Conservation (phyloP, 2,113 vertebrate genomes). For the Numenius arquata region DNA sequence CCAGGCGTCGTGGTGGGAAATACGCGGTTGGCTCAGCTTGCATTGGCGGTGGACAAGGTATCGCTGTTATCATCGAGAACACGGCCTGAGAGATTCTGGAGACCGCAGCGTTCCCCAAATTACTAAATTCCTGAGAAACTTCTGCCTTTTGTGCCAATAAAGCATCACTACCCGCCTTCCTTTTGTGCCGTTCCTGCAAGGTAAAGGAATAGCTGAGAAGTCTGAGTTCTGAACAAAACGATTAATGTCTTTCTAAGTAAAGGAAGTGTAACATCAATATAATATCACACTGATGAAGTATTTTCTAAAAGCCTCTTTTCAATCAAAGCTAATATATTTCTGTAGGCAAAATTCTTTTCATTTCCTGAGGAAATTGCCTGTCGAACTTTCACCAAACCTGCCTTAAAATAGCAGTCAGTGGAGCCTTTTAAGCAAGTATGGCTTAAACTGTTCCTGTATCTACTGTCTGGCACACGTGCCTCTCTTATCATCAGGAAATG, state of each 20-base stretch:
- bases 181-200: background rate
- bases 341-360: background rate
- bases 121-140: background rate
- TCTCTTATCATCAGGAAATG: background rate
- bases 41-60: slow-evolving; percentile 95
- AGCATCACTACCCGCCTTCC: background rate
- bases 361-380: slow-evolving; percentile 16
- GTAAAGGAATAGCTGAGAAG: background rate
- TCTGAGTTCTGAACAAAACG: background rate
- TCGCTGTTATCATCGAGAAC: slow-evolving; percentile 89
- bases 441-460: background rate
- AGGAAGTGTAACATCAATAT: background rate
- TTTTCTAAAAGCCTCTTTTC: background rate
- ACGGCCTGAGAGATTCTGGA: slow-evolving; percentile 57
- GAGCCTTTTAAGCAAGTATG: background rate
- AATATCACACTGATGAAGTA: background rate
- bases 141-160: background rate
- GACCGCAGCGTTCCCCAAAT: background rate
- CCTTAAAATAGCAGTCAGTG: slow-evolving; percentile 50
- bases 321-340: background rate
- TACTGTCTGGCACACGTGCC: background rate
- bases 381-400: slow-evolving; percentile 14
- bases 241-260: background rate
- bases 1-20: slow-evolving; percentile 87
- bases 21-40: slow-evolving; percentile 93